Base-by-base conservation (phyloP, 2,888 invertebrate species). In the Scaptomyza polygonia region DNA sequence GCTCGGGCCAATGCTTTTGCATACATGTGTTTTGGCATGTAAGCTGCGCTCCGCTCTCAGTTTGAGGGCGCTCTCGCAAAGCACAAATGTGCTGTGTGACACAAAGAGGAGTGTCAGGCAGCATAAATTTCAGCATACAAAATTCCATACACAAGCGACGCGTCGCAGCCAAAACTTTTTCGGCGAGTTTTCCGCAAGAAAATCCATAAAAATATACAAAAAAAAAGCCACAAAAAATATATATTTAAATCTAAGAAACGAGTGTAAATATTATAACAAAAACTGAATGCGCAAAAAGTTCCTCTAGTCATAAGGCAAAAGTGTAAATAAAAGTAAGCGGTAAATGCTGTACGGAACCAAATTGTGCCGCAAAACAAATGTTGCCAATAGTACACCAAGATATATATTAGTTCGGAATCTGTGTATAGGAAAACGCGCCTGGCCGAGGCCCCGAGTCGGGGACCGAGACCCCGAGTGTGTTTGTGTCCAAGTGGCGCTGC, bases 101-200 rank as follows among this genome's bases (percentile, higher is more conserved):
- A 82, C 86, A 86, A 82, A 82, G 84, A 83, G 82, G 82, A 83
- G 82, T 83, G 82, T 82, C 82, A 82, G 70, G 84, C 84, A 83
- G 78, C 82, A 83, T 83, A 83, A 83, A 83, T 83, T 83, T 82
- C 84, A 82, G 81, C 86, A 82, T 86, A 83, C 81, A 78, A 82
- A 84, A 85, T 81, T 81, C 85, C 80, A 82, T 63, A 78, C 80
- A 79, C 66, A 63, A 44, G 73, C 77, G 68, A 59, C 86, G 83
- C 82, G 86, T 75, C 86, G 77, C 74, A 73, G 78, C 67, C 65
- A 77, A 47, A 71, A 47, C 55, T 67, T 84, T 82, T 83, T 83
- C 86, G 84, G 86, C 82, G 73, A 77, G 67, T 77, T 74, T 77
- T 76, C 55, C 77, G 69, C 77, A 73, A 3, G 61, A 84, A 86